Base-by-base conservation (phyloP, 1,140 invertebrate species). In the Hermetia illucens region DNA sequence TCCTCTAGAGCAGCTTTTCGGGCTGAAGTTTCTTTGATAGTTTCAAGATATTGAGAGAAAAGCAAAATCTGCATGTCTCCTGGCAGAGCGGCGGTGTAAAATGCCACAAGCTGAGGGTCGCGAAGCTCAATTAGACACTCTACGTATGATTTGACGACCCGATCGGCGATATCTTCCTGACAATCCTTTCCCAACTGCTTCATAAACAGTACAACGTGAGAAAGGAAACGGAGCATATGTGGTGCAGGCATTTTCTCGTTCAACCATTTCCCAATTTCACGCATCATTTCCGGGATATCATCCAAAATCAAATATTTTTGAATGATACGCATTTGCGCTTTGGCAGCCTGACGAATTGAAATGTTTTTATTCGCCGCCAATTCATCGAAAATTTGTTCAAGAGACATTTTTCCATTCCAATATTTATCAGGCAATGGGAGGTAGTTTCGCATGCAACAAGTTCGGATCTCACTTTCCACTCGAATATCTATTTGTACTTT, bases 131-230 rank as follows among this genome's bases (percentile, higher is more conserved):
- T 82, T 6, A 92, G 58, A 41, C 76, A 65, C 42, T 74, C 68
- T 8, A 80, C 69, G 60, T 71, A 77, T 35, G 74, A 69, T 43
- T 83, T 70, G 9, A 93, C 54, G 38, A 92, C 71, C 48, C 73
- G 72, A 51, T 84, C 77, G 6, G 75, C 76, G 24, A 77, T 61
- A 48, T 79, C 71, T 34, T 79, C 70, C 18, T 67, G 59, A 35
- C 70, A 68, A 43, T 71, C 62, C 45, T 75, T 75, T 1, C 83
- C 82, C 44, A 90, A 77, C 41, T 78, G 71, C 22, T 82, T 68
- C 19, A 94, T 70, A 40, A 93, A 79, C 1, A 94, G 62, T 10
- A 90, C 72, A 13, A 96, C 60, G 63, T 96, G 90, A 0, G 86
- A 77, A 49, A 86, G 64, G 44, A 91, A 86, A 45, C 88, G 60